Conservation (phyloP, 2,113 vertebrate species). For the Ahaetulla prasina region DNA sequence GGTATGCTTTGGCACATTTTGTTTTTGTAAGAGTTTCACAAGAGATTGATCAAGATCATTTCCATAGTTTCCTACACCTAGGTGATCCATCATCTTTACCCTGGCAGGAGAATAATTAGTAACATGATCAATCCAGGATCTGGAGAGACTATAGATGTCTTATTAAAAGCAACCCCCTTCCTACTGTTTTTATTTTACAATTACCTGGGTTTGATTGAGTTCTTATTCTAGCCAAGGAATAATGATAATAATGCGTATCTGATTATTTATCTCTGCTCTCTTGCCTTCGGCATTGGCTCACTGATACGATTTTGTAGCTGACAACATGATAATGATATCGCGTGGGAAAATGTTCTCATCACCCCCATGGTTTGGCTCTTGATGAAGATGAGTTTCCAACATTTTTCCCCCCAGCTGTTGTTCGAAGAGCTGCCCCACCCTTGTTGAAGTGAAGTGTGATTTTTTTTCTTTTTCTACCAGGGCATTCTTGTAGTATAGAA, state of each 20-base stretch:
- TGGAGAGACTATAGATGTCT: background rate
- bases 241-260: background rate
- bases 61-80: background rate
- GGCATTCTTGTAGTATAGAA: background rate
- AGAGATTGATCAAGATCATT: background rate
- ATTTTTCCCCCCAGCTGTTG: background rate
- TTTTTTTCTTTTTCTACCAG: background rate
- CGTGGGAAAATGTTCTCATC: constrained; percentile 37
- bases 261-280: background rate
- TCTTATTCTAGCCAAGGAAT: background rate
- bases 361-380: background rate
- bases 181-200: background rate
- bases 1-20: background rate
- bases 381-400: constrained; percentile 37
- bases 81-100: background rate
- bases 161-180: accelerated
- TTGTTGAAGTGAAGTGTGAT: background rate
- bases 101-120: background rate
- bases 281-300: background rate
- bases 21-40: background rate
- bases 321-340: constrained; percentile 16
- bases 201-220: background rate
- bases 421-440: constrained; percentile 21
- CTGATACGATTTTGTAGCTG: constrained; percentile 16
- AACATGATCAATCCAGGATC: background rate